Percentiles rank a stretch among this genome's conserved stretches.
phyloP scores from a whole-genome alignment of 92 coral and sea anemone species.

The Zoanthus sociatus region DNA sequence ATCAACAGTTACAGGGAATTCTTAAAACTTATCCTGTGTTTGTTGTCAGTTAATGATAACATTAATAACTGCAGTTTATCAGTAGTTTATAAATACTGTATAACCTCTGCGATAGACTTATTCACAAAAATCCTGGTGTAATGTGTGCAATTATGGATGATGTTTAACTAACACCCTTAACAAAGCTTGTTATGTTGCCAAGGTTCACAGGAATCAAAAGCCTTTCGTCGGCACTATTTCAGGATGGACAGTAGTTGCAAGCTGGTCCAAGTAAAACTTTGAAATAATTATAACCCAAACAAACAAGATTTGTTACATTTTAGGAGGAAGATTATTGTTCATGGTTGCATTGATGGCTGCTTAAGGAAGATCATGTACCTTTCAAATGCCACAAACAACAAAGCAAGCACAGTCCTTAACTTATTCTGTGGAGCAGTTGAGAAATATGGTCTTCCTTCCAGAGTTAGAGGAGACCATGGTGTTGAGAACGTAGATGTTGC shows the following conservation, averaged over 20 bases:
- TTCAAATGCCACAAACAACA: conserved; percentile 64
- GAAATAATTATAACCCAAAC: neutral
- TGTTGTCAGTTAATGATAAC: neutral
- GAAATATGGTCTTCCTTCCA: conserved; percentile 62
- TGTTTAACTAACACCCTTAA: too few species aligned
- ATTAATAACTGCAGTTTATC: neutral
- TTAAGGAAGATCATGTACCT: conserved; percentile 69
- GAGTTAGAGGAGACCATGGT: conserved; percentile 70
- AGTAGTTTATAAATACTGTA: neutral
- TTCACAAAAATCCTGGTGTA: too few species aligned
- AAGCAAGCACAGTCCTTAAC: conserved; percentile 63
- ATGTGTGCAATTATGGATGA: too few species aligned
- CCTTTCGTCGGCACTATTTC: too few species aligned
- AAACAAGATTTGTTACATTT: conserved; percentile 19
- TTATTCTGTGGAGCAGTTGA: conserved; percentile 54
- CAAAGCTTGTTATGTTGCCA: too few species aligned
- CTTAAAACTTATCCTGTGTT: neutral
- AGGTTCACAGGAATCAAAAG: too few species aligned
- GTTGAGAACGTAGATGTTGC: conserved; percentile 72
- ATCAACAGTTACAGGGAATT: conserved; percentile 3
- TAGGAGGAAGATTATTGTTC: conserved; percentile 68
- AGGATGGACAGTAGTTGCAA: too few species aligned
- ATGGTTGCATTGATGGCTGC: conserved; percentile 67
- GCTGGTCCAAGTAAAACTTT: too few species aligned
- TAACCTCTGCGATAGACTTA: too few species aligned